These are phyloP conservation scores for Lophius piscatorius DNA, from an alignment of 2,113 vertebrate species.

Conservation along the genomic window DNA sequence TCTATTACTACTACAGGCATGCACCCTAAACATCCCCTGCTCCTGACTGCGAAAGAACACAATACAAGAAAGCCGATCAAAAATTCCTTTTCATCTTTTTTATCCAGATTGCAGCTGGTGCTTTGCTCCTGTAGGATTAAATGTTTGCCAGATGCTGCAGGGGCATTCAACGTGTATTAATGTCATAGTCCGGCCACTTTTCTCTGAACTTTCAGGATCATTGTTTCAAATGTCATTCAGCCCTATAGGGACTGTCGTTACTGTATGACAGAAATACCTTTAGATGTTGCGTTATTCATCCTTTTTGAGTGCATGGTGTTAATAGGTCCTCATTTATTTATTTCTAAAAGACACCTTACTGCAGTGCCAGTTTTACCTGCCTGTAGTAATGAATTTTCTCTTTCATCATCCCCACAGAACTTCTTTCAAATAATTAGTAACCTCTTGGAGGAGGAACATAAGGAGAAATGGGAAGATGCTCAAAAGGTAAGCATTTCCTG, in stretches of 20 bases:
- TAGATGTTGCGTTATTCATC: slow-evolving; percentile 39
- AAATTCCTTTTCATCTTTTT: slow-evolving; percentile 70
- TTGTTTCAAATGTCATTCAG: slow-evolving; percentile 28
- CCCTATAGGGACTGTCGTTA: slow-evolving; percentile 32
- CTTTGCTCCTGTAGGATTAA: slow-evolving; percentile 49
- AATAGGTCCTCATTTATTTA: slow-evolving; percentile 34
- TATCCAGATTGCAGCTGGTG: slow-evolving; percentile 58
- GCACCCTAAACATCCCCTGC: slow-evolving; percentile 55
- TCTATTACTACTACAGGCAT: slow-evolving; percentile 70
- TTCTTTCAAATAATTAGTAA: slow-evolving; percentile 99
- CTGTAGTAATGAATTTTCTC: slow-evolving; percentile 42
- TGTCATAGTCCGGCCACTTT: slow-evolving; percentile 27
- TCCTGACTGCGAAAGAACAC: slow-evolving; percentile 52
- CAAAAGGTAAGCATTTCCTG: slow-evolving; percentile 88
- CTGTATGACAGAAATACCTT: slow-evolving; percentile 25
- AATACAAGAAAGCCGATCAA: slow-evolving; percentile 68
- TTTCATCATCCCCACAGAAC: slow-evolving; percentile 86
- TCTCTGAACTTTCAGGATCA: slow-evolving; percentile 32
- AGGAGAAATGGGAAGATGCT: slow-evolving; percentile 98
- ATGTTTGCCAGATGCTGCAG: slow-evolving; percentile 56
- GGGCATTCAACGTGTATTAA: slow-evolving; percentile 58
- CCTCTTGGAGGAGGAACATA: slow-evolving; percentile 98
- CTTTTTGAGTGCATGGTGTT: slow-evolving; percentile 30
- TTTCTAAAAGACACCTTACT: slow-evolving; percentile 31
- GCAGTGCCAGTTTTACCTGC: slow-evolving; percentile 50